Conservation (phyloP, 1,140 invertebrate species). For the Goniozus legneri region DNA sequence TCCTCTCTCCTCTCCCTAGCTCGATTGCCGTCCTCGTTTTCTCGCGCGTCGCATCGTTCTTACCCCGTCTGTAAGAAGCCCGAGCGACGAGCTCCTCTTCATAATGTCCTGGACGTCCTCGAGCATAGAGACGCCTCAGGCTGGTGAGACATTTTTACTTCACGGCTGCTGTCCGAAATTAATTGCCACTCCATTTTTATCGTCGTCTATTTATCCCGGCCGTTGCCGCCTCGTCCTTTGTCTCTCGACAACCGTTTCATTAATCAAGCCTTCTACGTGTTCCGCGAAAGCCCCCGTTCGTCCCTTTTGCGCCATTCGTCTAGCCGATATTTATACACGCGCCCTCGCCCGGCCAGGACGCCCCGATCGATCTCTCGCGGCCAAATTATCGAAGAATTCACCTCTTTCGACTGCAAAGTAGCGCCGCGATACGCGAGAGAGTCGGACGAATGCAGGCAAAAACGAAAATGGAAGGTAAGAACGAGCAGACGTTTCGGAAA, state of each 20-base stretch:
- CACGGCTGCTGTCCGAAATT: slow-evolving; percentile 33
- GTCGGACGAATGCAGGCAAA: slow-evolving; percentile 43
- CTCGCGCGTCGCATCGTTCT: slow-evolving; percentile 20
- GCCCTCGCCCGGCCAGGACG: no score
- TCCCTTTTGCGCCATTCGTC: neutral
- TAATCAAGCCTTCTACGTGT: slow-evolving; percentile 31
- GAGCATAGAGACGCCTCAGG: slow-evolving; percentile 22
- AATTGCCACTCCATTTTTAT: slow-evolving; percentile 43
- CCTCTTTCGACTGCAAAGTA: no score
- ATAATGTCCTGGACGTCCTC: slow-evolving; percentile 29
- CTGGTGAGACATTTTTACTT: slow-evolving; percentile 21
- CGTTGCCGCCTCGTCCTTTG: slow-evolving; percentile 33
- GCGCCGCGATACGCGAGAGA: no score
- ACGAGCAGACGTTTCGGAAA: slow-evolving; percentile 29
- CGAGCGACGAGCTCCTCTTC: slow-evolving; percentile 20
- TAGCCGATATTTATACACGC: no score
- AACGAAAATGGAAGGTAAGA: slow-evolving; percentile 22
- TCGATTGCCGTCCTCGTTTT: slow-evolving; percentile 14
- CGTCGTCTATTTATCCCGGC: slow-evolving; percentile 37
- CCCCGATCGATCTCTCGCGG: no score
- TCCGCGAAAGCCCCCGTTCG: slow-evolving; percentile 7
- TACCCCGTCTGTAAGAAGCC: slow-evolving; percentile 15
- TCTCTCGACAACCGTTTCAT: slow-evolving; percentile 34
- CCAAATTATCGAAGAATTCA: no score
- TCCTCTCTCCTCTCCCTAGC: neutral